phyloP scores from a whole-genome alignment of 2,888 invertebrate species.

The Machimus atricapillus region DNA sequence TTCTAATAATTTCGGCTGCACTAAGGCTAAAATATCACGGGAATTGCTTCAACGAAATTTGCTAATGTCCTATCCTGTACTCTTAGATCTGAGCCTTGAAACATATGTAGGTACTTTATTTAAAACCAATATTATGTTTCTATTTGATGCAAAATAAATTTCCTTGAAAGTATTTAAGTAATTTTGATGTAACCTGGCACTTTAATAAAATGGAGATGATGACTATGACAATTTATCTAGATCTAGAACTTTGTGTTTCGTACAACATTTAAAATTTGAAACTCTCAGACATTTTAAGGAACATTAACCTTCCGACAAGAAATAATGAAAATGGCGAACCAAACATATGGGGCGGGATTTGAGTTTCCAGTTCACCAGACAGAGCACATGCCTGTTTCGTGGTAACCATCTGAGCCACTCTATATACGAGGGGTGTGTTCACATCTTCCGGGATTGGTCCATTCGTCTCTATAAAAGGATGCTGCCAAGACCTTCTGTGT shows the following conservation, averaged over 20 bases:
- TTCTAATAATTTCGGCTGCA: too few species aligned
- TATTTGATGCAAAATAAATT: too few species aligned
- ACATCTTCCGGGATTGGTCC: not conserved
- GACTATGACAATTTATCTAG: too few species aligned
- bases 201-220: not conserved
- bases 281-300: not conserved
- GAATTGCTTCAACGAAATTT: too few species aligned
- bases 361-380: not conserved
- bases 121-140: too few species aligned
- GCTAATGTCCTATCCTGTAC: too few species aligned
- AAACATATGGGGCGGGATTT: not conserved
- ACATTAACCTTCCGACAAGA: not conserved
- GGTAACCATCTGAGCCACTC: not conserved
- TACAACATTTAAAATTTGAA: not conserved
- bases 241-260: too few species aligned
- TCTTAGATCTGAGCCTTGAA: too few species aligned
- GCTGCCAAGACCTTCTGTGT: not conserved
- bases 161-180: too few species aligned
- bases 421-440: not conserved
- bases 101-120: too few species aligned
- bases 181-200: too few species aligned
- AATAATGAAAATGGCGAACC: constrained; percentile 1
- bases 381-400: not conserved
- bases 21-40: too few species aligned
- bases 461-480: constrained; percentile 22